A percentile compares a stretch with the other conserved stretches of the same genome.
Conservation (phyloP, 2,113 vertebrate genomes). For the Oxyura jamaicensis region DNA sequence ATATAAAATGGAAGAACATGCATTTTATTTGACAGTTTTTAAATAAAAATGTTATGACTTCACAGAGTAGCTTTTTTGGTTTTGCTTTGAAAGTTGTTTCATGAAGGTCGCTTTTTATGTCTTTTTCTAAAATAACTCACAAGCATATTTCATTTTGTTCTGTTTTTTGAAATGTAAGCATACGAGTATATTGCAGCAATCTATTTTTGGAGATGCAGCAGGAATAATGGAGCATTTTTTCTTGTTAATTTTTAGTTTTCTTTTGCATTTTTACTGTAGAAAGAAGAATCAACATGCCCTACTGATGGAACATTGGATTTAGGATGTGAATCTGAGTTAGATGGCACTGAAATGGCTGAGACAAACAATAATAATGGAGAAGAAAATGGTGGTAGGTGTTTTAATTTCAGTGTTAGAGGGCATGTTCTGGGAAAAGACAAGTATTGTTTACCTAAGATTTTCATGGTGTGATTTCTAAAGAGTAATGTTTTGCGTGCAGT, state of each 20-base stretch:
- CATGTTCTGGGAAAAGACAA: background rate
- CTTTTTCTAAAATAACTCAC: background rate
- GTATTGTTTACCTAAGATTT: background rate
- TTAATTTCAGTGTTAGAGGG: background rate
- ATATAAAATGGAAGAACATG: background rate
- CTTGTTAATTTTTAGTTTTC: slow-evolving; percentile 47
- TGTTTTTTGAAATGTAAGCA: slow-evolving; percentile 43
- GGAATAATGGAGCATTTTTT: slow-evolving; percentile 11
- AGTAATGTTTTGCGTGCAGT: background rate
- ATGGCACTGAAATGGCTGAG: slow-evolving; percentile 85
- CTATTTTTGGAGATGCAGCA: slow-evolving; percentile 34
- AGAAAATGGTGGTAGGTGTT: slow-evolving; percentile 82
- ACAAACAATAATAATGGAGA: slow-evolving; percentile 78
- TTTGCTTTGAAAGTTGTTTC: slow-evolving; percentile 22
- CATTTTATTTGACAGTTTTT: slow-evolving; percentile 15
- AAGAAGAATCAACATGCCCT: slow-evolving; percentile 82
- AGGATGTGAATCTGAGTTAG: slow-evolving; percentile 85
- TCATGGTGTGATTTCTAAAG: background rate
- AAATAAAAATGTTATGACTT: background rate
- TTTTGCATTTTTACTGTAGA: slow-evolving; percentile 70
- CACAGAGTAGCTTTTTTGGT: background rate
- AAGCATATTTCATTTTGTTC: slow-evolving; percentile 29
- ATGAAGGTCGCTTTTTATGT: slow-evolving; percentile 4
- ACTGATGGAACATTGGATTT: slow-evolving; percentile 82
- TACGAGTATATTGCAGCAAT: slow-evolving; percentile 27